Base-by-base conservation (phyloP, 2,888 invertebrate species). In the Lepidocyrtoides sp. region DNA sequence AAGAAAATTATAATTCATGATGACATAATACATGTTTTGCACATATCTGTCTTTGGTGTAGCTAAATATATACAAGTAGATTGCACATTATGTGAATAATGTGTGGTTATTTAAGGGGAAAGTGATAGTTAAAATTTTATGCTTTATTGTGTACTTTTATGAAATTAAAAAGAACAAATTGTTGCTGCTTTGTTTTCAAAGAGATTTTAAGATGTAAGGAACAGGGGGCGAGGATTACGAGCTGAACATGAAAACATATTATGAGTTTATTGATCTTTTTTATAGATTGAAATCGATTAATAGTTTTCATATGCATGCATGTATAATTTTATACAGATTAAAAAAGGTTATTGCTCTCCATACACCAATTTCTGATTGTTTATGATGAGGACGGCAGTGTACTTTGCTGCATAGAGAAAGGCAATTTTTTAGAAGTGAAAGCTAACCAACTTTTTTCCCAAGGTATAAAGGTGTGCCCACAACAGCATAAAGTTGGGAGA, bases 11-110 rank as follows among this genome's bases (percentile, higher is more conserved):
- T n/a, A n/a, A 44, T 82, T 48, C 69, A n/a, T n/a, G n/a, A 84
- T 48, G 51, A 51, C n/a, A 51, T 51, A 51, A 51, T 17, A 51
- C 51, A 48, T 48, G 12, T 41, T 84, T 84, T 84, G 83, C 83
- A 84, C 83, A 84, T 84, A 84, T 84, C 83, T 84, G 48, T 69
- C 66, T 32, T n/a, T 66, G n/a, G n/a, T n/a, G n/a, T n/a, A n/a
- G n/a, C n/a, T n/a, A n/a, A n/a, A n/a, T n/a, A n/a, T n/a, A n/a
- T n/a, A n/a, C n/a, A n/a, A n/a, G n/a, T n/a, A n/a, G n/a, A n/a
- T n/a, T n/a, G n/a, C n/a, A n/a, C n/a, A n/a, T n/a, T n/a, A n/a
- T n/a, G n/a, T n/a, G n/a, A n/a, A n/a, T n/a, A n/a, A n/a, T n/a
- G n/a, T n/a, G n/a, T n/a, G n/a, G n/a, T n/a, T n/a, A n/a, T 8